Conservation (phyloP, 2,888 invertebrate species). For the Dromius quadrimaculatus region DNA sequence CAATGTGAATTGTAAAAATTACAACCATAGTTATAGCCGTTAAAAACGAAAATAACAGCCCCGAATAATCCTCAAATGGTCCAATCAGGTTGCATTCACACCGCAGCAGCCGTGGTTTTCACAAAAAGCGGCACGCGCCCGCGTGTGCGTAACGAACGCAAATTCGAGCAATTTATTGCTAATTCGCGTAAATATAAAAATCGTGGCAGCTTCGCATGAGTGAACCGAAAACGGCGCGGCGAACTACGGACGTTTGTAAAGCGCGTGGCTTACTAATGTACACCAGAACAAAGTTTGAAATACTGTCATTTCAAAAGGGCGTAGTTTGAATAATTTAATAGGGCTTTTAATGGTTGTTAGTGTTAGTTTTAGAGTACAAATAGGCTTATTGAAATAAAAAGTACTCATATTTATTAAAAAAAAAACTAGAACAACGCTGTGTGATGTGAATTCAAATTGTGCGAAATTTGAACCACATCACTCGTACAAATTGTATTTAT, state of each 20-base stretch:
- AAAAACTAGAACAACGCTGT: too few relatives aligned
- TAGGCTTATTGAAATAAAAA: too few relatives aligned
- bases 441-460: too few relatives aligned
- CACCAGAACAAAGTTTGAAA: too few relatives aligned
- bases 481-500: slow-evolving; percentile 1
- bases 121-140: slow-evolving; percentile 27
- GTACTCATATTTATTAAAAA: too few relatives aligned
- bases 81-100: slow-evolving; percentile 32
- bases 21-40: slow-evolving; percentile 1
- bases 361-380: too few relatives aligned
- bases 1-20: slow-evolving; percentile 15
- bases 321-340: slow-evolving; percentile 1
- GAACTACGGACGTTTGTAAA: not conserved
- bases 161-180: slow-evolving; percentile 66
- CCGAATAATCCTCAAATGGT: slow-evolving; percentile 33
- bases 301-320: not conserved
- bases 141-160: slow-evolving; percentile 54
- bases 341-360: slow-evolving; percentile 5
- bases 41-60: slow-evolving; percentile 28
- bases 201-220: slow-evolving; percentile 21
- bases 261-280: slow-evolving; percentile 24
- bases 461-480: not conserved
- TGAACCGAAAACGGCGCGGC: slow-evolving; percentile 16
- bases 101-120: not conserved
- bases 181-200: slow-evolving; percentile 66